phyloP scores from a whole-genome alignment of 2,888 invertebrate species.

The Eilema griseolum region DNA sequence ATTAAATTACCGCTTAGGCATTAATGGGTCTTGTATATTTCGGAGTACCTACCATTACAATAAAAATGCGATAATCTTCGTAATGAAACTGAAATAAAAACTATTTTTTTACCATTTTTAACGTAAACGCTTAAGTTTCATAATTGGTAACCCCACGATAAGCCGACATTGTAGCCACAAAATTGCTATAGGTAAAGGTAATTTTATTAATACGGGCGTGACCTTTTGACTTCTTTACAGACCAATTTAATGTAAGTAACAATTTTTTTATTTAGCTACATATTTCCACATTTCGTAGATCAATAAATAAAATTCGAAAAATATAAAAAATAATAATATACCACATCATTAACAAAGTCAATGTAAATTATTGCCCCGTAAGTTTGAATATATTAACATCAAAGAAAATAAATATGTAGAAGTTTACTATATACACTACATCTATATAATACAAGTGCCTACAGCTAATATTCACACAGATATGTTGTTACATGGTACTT shows the following conservation, averaged over 20 bases:
- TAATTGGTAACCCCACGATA: background rate
- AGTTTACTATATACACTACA: slow-evolving; percentile 77
- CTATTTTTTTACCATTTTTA: background rate
- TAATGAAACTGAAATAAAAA: background rate
- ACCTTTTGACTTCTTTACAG: background rate
- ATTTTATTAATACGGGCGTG: background rate
- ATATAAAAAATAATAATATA: slow-evolving; percentile 70
- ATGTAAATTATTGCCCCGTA: slow-evolving; percentile 80
- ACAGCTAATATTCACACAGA: slow-evolving; percentile 83
- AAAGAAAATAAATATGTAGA: slow-evolving; percentile 62
- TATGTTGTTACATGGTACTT: slow-evolving; percentile 79
- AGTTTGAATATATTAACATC: slow-evolving; percentile 48
- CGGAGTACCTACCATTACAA: background rate
- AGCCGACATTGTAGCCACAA: background rate
- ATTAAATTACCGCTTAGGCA: background rate
- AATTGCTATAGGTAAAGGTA: background rate
- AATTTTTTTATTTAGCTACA: slow-evolving; percentile 5
- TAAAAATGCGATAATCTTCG: background rate
- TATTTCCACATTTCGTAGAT: slow-evolving; percentile 38
- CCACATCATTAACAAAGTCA: slow-evolving; percentile 72
- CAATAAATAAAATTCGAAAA: slow-evolving; percentile 70
- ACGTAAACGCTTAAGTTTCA: background rate
- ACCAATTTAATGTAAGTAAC: background rate
- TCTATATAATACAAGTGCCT: slow-evolving; percentile 82
- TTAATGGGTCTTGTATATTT: background rate